Base-by-base conservation (phyloP, 2,113 vertebrate genomes). In the Lanius ludovicianus region DNA sequence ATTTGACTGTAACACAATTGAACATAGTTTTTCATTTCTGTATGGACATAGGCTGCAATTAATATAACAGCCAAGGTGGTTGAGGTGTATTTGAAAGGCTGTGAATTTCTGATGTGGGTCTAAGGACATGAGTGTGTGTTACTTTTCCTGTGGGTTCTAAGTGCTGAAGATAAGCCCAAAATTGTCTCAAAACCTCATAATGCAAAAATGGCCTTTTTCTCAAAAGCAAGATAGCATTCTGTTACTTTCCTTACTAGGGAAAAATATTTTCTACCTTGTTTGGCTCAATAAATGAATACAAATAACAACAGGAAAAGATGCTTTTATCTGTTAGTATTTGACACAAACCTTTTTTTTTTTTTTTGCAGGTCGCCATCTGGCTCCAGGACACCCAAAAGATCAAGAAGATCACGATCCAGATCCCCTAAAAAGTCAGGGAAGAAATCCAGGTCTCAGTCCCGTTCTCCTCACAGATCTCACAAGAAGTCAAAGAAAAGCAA, bases 401-500 rank as follows among this genome's bases (percentile, higher is more conserved):
- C 99, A 44, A 98, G 99, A 92, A 97, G 99, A 65, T 99, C 99
- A 57, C 98, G 99, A 67, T 99, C 99, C 89, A 98, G 98, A 97
- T 99, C 99, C 27, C 99, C 99, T 96, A 99, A 99, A 97, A 99
- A 99, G 95, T 99, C 99, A 75, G 97, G 98, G 21, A 99, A 99
- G 97, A 99, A 99, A 96, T 99, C 99, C 95, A 98, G 99, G 79
- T 99, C 99, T 71, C 99, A 99, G 95, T 99, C 99, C 71, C 98
- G 99, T 82, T 99, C 99, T 87, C 99, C 99, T 90, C 99, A 99
- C 97, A 98, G 99, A 97, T 99, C 99, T 96, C 99, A 99, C 98
- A 99, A 99, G 98, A 99, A 99, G 95, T 99, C 99, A 90, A 99
- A 99, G 98, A 99, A 99, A 98, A 99, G 99, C 98, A 99, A 99